Base-by-base conservation (phyloP, 2,113 vertebrate genomes). In the Spilogale gracilis region DNA sequence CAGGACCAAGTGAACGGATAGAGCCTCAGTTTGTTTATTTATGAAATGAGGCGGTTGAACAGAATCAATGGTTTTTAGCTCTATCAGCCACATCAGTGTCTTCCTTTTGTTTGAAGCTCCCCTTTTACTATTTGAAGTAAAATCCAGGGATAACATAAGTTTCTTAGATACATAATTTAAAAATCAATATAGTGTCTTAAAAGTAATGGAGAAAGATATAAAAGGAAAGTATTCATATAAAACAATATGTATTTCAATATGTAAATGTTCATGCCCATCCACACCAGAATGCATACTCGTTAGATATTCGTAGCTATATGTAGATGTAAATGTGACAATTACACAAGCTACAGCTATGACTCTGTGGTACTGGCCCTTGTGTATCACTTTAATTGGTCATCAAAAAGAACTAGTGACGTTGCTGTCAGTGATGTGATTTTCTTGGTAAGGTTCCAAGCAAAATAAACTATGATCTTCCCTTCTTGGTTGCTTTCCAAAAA, bases 361-460 rank as follows among this genome's bases (percentile, higher is more conserved):
- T 60, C 8, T 86, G 63, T 86, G 69, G 43, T n/a, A 54, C 7
- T 82, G 32, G 8, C 65, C 60, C 25, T 84, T 43, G 87, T 87
- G 89, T 96, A 58, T 91, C 60, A 83, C 45, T 87, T 97, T 88
- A 95, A 89, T 88, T 87, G 90, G 58, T 83, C 83, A 87, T 97
- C 94, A 83, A 43, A 89, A 84, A 65, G 30, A 87, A 67, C 83
- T 67, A 63, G 45, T 88, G 60, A 61, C 81, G 43, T 83, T 87
- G 90, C 84, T 80, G 90, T 97, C 87, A 94, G 85, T 73, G 50
- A 80, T 81, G 80, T 71, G 85, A 94, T 91, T 94, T 93, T 96
- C 79, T 94, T 97, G 96, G 87, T 90, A 80, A 97, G 79, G 61
- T 92, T 92, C 54, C 87, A 96, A 96, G 52, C 84, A 94, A 96